phyloP scores from a whole-genome alignment of 2,888 invertebrate genomes.

The Drosophila longiperda region DNA sequence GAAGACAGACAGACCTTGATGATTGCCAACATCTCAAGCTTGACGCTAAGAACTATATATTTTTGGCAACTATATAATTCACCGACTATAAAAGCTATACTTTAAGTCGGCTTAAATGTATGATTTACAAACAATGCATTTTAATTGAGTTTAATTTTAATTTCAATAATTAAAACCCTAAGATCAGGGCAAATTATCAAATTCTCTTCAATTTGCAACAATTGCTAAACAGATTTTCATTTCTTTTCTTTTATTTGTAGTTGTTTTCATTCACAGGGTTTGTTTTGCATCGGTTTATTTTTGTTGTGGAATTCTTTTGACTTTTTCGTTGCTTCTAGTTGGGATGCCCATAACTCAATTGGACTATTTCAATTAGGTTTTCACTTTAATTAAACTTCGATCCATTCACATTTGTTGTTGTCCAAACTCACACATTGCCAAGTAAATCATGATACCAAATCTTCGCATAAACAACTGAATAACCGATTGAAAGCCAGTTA shows the following conservation, averaged over 20 bases:
- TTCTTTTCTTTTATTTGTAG: background rate
- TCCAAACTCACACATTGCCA: background rate
- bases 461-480: constrained; percentile 39
- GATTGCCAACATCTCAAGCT: constrained; percentile 34
- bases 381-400: constrained; percentile 4
- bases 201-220: background rate
- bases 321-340: background rate
- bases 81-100: constrained; percentile 1
- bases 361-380: background rate
- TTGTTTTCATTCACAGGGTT: background rate
- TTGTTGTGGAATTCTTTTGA: background rate
- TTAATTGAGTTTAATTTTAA: constrained; percentile 37
- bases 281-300: background rate
- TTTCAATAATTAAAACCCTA: background rate
- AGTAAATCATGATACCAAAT: constrained; percentile 29
- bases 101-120: background rate
- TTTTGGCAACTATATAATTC: constrained; percentile 13
- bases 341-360: background rate
- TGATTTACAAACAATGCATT: constrained; percentile 22
- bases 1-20: constrained; percentile 26
- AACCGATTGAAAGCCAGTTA: constrained; percentile 33
- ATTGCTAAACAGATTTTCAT: background rate
- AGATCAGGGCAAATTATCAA: background rate
- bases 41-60: constrained; percentile 20
- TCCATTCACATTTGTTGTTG: constrained; percentile 10